Evolutionary conservation across 2,797 vertebrate species (phyloP).

Genomic region (Neolamprologus multifasciatus): DNA sequence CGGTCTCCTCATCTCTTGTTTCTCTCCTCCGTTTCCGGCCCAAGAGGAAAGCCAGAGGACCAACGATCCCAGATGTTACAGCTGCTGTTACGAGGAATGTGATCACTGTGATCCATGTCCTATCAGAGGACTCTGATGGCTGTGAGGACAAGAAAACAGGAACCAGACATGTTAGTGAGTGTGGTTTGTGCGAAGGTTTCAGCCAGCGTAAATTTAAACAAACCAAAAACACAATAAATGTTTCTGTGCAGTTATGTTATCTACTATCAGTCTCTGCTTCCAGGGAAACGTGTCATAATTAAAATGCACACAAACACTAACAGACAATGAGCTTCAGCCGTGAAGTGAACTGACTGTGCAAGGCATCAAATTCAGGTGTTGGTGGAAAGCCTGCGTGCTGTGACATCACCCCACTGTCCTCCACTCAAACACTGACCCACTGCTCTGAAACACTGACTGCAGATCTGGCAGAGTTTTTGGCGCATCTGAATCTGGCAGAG

Average conservation of each 20-base stretch:
- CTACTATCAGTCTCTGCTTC: not conserved
- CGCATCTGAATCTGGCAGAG: not conserved
- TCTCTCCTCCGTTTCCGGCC: not conserved
- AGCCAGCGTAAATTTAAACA: not conserved
- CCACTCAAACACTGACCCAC: not conserved
- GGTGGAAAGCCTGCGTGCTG: not conserved
- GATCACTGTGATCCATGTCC: not conserved
- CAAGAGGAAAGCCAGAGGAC: not conserved
- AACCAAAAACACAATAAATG: not conserved
- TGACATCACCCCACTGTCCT: not conserved
- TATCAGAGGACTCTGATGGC: not conserved
- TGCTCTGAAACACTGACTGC: rapidly evolving
- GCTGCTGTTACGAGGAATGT: rapidly evolving
- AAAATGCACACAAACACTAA: too few species aligned
- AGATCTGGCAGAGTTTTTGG: not conserved
- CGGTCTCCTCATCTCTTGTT: not conserved
- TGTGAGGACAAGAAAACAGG: not conserved
- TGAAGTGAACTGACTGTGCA: not conserved
- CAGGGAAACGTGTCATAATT: too few species aligned
- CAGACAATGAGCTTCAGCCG: too few species aligned
- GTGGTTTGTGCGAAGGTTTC: not conserved
- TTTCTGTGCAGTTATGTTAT: not conserved
- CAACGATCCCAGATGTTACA: not conserved
- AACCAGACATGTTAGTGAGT: not conserved
- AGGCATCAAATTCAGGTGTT: not conserved